Conservation (phyloP, 2,888 invertebrate genomes). For the Lasius fuliginosus region DNA sequence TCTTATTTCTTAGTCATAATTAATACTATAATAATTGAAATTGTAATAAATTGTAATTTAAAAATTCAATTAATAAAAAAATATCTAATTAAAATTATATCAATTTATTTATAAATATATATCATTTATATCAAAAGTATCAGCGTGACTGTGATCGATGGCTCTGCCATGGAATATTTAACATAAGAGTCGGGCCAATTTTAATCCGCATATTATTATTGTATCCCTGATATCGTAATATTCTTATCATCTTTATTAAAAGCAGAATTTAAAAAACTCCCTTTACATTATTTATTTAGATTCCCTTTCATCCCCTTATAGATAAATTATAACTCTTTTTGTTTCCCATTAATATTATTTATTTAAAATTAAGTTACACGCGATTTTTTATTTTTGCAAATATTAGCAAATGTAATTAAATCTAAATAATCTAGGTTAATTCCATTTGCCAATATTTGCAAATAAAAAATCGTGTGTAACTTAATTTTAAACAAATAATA, state of each 20-base stretch:
- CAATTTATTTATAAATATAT: not conserved
- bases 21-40: not conserved
- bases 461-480: not conserved
- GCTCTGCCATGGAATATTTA: not conserved
- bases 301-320: not conserved
- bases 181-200: not conserved
- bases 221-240: no score
- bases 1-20: not conserved
- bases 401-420: not conserved
- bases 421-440: not conserved
- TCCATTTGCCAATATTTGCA: not conserved
- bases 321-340: not conserved
- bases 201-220: no score
- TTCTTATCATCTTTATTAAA: no score
- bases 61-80: conserved; percentile 2
- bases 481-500: not conserved
- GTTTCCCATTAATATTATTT: not conserved
- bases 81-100: not conserved
- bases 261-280: no score
- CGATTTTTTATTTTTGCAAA: not conserved
- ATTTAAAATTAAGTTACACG: not conserved
- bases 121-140: not conserved
- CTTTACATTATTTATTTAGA: no score
- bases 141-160: not conserved
- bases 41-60: not conserved